phyloP scores from a whole-genome alignment of 2,888 invertebrate species.

The Dermolepida albohirtum region DNA sequence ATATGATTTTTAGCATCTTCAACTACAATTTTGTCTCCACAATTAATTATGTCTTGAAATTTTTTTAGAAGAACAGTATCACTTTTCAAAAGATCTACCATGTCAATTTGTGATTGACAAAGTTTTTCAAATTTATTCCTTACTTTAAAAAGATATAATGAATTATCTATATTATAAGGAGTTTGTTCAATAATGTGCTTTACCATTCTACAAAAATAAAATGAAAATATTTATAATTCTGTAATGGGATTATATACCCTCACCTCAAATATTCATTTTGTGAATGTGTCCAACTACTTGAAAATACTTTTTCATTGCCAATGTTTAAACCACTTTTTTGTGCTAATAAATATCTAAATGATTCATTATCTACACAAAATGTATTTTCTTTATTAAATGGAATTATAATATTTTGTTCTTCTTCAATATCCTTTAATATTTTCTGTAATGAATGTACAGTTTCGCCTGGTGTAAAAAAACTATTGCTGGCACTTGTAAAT shows the following conservation, averaged over 20 bases:
- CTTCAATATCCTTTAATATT: slow-evolving; percentile 9
- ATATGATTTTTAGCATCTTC: neutral
- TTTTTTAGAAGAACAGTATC: slow-evolving; percentile 9
- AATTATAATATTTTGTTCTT: slow-evolving; percentile 21
- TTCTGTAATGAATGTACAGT: slow-evolving; percentile 22
- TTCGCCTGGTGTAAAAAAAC: slow-evolving; percentile 27
- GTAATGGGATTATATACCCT: neutral
- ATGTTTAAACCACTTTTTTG: neutral
- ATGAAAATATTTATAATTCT: neutral
- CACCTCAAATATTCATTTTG: slow-evolving; percentile 17
- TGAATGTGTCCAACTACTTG: slow-evolving; percentile 13
- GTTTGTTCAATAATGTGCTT: neutral
- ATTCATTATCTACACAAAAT: slow-evolving; percentile 28
- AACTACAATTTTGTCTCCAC: neutral
- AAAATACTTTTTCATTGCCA: slow-evolving; percentile 16
- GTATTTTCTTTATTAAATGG: slow-evolving; percentile 18
- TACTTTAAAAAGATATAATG: slow-evolving; percentile 9
- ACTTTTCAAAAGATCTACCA: neutral
- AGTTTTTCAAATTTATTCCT: slow-evolving; percentile 25
- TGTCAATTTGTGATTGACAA: slow-evolving; percentile 1
- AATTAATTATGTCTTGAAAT: neutral
- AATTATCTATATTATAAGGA: neutral
- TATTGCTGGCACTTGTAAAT: slow-evolving; percentile 13
- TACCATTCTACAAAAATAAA: slow-evolving; percentile 10
- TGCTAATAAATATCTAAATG: slow-evolving; percentile 16